phyloP scores from a whole-genome alignment of 2,888 invertebrate genomes.

The Matsumyia berberina region DNA sequence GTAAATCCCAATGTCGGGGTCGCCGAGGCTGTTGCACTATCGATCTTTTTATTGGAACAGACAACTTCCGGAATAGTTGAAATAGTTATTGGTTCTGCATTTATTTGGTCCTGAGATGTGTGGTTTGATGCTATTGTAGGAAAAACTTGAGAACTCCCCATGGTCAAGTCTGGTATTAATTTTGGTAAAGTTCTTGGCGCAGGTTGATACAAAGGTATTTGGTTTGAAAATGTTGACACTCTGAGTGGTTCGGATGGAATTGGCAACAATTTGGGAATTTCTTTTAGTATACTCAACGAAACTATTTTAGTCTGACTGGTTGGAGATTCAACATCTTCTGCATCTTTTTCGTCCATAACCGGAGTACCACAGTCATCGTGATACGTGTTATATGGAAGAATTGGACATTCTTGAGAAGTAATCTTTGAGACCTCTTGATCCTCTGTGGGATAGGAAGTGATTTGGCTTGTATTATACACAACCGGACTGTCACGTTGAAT shows the following conservation, averaged over 20 bases:
- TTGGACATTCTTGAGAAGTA: slow-evolving; percentile 27
- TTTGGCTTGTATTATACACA: neutral
- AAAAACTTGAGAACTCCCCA: neutral
- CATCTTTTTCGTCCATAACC: slow-evolving; percentile 60
- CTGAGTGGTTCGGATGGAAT: neutral
- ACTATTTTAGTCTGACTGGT: slow-evolving; percentile 21
- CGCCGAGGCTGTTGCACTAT: neutral
- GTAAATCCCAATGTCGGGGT: slow-evolving; percentile 7
- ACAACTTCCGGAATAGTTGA: too few relatives aligned
- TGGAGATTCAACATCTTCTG: slow-evolving; percentile 40
- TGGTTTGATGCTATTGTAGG: too few relatives aligned
- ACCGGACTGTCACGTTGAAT: neutral
- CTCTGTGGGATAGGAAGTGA: slow-evolving; percentile 2
- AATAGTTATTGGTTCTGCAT: too few relatives aligned
- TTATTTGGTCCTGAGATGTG: too few relatives aligned
- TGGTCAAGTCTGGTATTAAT: neutral
- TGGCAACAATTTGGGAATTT: slow-evolving; percentile 13
- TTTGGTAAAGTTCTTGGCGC: neutral
- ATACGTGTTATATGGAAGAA: slow-evolving; percentile 10
- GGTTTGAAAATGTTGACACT: neutral
- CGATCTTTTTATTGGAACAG: neutral
- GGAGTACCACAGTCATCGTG: slow-evolving; percentile 59
- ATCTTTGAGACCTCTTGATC: slow-evolving; percentile 57
- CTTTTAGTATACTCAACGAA: slow-evolving; percentile 47
- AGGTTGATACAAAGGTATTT: neutral